Conservation (phyloP, 2,888 invertebrate species). For the Phortica okadai region DNA sequence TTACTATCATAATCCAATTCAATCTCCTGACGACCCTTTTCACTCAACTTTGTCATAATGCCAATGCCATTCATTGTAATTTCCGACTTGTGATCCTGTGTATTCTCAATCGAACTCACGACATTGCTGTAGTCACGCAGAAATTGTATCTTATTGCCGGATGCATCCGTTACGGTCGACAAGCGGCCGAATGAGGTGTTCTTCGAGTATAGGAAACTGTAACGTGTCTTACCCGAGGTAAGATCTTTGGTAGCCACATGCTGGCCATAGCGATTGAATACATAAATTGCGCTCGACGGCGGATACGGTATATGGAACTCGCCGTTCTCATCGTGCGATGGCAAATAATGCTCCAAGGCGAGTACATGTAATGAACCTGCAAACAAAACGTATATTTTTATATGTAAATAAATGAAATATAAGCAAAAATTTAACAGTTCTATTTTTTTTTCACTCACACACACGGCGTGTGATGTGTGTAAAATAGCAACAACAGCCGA, state of each 20-base stretch:
- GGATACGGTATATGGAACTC: constrained; percentile 96
- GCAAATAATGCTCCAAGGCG: constrained; percentile 90
- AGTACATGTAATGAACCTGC: constrained; percentile 87
- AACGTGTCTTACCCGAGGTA: constrained; percentile 95
- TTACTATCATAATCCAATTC: constrained; percentile 94
- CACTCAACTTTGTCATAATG: constrained; percentile 90
- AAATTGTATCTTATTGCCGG: constrained; percentile 94
- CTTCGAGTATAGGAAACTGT: constrained; percentile 97
- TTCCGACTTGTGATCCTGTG: constrained; percentile 94
- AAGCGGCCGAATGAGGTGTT: constrained; percentile 96
- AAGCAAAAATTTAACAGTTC: not conserved
- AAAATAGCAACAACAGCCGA: too few relatives aligned
- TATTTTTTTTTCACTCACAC: not conserved
- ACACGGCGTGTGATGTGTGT: not conserved
- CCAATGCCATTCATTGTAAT: constrained; percentile 95
- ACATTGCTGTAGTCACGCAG: constrained; percentile 93
- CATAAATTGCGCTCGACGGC: constrained; percentile 94
- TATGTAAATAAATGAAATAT: constrained; percentile 15
- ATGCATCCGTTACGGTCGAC: constrained; percentile 94
- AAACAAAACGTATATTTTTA: constrained; percentile 49
- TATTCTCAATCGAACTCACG: constrained; percentile 95
- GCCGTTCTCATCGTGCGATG: constrained; percentile 90
- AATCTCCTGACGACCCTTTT: constrained; percentile 92
- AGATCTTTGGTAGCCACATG: constrained; percentile 96
- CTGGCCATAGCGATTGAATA: constrained; percentile 96